These are phyloP conservation scores for Petrolisthes cinctipes DNA, from an alignment of 2,888 invertebrate genomes.

Conservation along the genomic window DNA sequence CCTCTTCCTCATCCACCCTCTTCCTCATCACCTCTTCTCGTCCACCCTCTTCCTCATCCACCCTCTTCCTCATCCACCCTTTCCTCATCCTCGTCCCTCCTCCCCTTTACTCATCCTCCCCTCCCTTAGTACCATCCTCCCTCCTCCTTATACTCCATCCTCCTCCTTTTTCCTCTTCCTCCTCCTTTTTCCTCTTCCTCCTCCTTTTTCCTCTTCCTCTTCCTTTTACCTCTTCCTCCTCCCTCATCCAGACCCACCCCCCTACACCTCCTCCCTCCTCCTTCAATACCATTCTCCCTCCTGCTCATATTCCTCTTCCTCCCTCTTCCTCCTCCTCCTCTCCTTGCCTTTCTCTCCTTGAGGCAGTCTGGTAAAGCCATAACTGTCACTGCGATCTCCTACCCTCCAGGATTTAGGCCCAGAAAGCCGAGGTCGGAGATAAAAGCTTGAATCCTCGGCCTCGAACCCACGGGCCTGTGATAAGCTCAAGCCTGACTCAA, in stretches of 20 bases:
- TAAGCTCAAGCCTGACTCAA: constrained; percentile 6
- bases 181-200: not conserved
- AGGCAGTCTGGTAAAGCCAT: not conserved
- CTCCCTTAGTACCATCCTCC: not conserved
- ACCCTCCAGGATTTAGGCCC: not conserved
- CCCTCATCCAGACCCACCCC: not conserved
- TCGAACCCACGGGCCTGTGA: not conserved
- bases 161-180: not conserved
- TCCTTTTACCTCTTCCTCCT: not conserved
- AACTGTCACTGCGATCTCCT: not conserved
- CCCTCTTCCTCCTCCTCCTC: not conserved
- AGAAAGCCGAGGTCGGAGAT: constrained; percentile 14
- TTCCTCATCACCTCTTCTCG: not conserved
- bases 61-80: not conserved
- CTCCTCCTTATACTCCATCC: not conserved
- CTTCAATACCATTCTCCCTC: not conserved
- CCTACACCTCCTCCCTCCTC: not conserved
- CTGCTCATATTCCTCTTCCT: not conserved
- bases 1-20: not conserved
- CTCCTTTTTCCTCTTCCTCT: not conserved
- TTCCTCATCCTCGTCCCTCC: not conserved
- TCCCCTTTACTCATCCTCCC: not conserved
- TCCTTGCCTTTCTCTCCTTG: not conserved
- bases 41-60: not conserved
- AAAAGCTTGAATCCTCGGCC: not conserved